Conservation (phyloP, 2,888 invertebrate species). For the Sicus ferrugineus region DNA sequence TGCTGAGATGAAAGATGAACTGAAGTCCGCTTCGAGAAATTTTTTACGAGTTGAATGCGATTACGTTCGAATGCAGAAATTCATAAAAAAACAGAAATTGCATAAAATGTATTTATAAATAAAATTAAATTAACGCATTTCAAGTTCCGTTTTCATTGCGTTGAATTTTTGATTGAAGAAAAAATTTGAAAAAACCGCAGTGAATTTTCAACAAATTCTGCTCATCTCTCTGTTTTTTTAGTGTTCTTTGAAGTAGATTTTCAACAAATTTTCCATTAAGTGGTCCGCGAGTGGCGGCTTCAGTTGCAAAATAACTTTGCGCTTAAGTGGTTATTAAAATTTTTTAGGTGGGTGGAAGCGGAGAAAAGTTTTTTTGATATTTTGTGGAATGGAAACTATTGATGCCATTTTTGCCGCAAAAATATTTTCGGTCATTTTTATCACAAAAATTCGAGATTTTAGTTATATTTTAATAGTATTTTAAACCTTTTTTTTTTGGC, state of each 20-base stretch:
- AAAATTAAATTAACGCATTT: constrained; percentile 33
- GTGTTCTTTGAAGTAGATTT: neutral
- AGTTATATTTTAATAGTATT: neutral
- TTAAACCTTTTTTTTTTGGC: neutral
- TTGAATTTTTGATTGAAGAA: constrained; percentile 27
- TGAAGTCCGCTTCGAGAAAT: neutral
- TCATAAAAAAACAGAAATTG: constrained; percentile 1
- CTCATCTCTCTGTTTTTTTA: neutral
- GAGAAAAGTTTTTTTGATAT: neutral
- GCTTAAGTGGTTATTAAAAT: constrained; percentile 20
- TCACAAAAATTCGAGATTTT: neutral
- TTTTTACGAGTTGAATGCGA: neutral
- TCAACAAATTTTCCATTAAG: neutral
- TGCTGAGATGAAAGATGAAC: too few relatives aligned
- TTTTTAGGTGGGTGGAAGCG: neutral
- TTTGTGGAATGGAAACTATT: neutral
- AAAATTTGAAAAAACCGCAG: neutral
- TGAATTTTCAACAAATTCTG: constrained; percentile 26
- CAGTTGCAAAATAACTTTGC: constrained; percentile 33
- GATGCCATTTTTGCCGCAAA: neutral
- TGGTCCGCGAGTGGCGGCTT: constrained; percentile 26
- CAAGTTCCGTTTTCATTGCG: neutral
- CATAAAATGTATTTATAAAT: constrained; percentile 1
- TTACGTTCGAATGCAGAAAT: constrained; percentile 21
- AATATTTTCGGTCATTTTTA: neutral